Evolutionary conservation across 2,888 invertebrate species (phyloP).

Genomic region (Cosmorhoe ocellata): DNA sequence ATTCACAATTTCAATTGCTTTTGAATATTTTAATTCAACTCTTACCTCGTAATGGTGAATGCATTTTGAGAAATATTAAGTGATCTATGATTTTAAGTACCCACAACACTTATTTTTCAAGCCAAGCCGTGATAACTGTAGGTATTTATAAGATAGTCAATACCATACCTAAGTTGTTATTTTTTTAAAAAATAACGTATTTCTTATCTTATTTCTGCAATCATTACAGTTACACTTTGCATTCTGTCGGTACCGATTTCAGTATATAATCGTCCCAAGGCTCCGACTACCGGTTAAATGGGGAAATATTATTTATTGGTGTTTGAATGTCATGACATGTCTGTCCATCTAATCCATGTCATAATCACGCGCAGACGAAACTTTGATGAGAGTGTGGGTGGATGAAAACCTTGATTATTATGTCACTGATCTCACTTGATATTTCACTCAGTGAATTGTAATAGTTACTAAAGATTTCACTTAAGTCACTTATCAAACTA

Average conservation of each 20-base stretch:
- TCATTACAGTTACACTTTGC: constrained; percentile 2
- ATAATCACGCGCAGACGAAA: constrained; percentile 25
- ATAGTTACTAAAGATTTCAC: too few species aligned
- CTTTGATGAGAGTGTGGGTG: constrained; percentile 12
- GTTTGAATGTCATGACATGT: constrained; percentile 44
- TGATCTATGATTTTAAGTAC: neutral
- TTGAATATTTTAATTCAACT: constrained; percentile 19
- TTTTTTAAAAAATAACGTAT: too few species aligned
- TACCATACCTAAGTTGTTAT: too few species aligned
- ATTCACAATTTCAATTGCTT: constrained; percentile 2
- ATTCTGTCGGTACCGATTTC: constrained; percentile 34
- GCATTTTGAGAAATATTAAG: neutral
- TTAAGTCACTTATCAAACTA: too few species aligned
- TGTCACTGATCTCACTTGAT: too few species aligned
- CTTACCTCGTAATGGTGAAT: neutral
- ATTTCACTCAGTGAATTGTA: too few species aligned
- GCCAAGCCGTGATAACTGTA: too few species aligned
- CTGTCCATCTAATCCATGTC: constrained; percentile 29
- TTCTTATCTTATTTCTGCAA: neutral
- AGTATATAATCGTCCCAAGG: constrained; percentile 44
- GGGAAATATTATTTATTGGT: constrained; percentile 47
- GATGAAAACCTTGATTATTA: constrained; percentile 1
- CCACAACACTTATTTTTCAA: too few species aligned
- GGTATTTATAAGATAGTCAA: too few species aligned
- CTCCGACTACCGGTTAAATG: constrained; percentile 40